Percentiles rank a stretch among this genome's conserved stretches.
These are phyloP conservation scores for Urocynchramus pylzowi DNA, from an alignment of 2,113 vertebrate genomes.

Conservation along the genomic window DNA sequence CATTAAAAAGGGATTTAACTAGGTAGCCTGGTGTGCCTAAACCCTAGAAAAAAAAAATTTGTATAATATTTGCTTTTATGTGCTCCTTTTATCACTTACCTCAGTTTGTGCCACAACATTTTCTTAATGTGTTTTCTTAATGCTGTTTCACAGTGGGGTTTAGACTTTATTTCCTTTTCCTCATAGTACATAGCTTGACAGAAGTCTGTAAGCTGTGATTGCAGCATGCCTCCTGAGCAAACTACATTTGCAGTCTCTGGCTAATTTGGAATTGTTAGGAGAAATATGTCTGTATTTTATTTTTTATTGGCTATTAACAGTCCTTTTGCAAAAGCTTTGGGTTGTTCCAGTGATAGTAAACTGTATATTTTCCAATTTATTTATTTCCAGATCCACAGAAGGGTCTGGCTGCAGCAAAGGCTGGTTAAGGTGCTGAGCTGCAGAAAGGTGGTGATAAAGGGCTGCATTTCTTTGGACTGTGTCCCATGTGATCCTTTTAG, in stretches of 20 bases:
- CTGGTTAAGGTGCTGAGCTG: not conserved
- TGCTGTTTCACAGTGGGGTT: not conserved
- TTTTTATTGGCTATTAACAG: not conserved
- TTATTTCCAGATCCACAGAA: not conserved
- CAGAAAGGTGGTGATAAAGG: not conserved
- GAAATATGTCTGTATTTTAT: not conserved
- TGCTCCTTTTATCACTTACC: not conserved
- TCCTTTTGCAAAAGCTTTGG: not conserved
- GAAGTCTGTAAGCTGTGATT: not conserved
- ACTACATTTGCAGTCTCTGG: not conserved
- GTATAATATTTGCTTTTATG: not conserved
- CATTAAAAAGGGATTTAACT: not conserved
- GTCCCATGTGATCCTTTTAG: not conserved
- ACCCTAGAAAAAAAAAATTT: not conserved
- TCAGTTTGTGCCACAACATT: not conserved
- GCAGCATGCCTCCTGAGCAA: not conserved
- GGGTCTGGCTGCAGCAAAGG: not conserved
- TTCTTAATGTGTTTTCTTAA: not conserved
- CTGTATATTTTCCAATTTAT: not conserved
- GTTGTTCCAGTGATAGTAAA: not conserved
- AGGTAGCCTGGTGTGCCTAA: not conserved
- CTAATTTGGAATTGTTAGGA: not conserved
- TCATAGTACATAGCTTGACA: not conserved
- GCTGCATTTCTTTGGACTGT: rapidly evolving
- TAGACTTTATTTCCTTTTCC: not conserved